Evolutionary conservation across 2,888 invertebrate species (phyloP), one percentile per base, ranked within the genome.

Genomic region (Acanthosepion lycidas): DNA sequence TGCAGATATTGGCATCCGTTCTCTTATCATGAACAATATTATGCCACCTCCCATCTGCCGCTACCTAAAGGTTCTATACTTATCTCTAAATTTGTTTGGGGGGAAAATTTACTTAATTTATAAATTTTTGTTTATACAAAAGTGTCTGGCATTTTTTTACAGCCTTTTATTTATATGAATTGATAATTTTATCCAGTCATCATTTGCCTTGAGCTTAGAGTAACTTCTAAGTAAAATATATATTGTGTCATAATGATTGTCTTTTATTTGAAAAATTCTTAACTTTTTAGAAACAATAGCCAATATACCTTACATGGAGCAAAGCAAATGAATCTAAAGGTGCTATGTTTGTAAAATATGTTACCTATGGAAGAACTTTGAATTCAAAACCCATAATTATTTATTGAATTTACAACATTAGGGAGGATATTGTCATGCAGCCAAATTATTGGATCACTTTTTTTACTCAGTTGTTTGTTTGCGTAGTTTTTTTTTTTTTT

Each of bases 41-140:
- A 99, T 99, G 97, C 99, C 99, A 42, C 98, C 99, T 42, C 99
- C 99, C 4, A 98, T 99, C 33, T 99, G 99, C 97, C 98, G 99
- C 96, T 99, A 98, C 97, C 98, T 99, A 97, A 99, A 99, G 98
- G 98, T 99, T 97, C 96, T 93, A 12, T 78, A n/a, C n/a, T 78
- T 78, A 33, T 78, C 15, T 33, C n/a, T n/a, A 12, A n/a, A n/a
- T n/a, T 78, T 78, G 3, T 33, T 78, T 78, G 28, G 28, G 28
- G 28, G 9, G 78, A n/a, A 5, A 28, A 78, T 28, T 28, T 1
- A 26, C 3, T 28, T 64, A 64, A 78, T 78, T 18, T 78, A 78
- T 33, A 78, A 9, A 55, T 78, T 33, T 78, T 33, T 78, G 78
- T 78, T 78, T 2, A n/a, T n/a, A 15, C 78, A 59, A 64, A 64